Evolutionary conservation across 23 tunicate genomes (phyloP).

Genomic region (Trididemnum clinides): DNA sequence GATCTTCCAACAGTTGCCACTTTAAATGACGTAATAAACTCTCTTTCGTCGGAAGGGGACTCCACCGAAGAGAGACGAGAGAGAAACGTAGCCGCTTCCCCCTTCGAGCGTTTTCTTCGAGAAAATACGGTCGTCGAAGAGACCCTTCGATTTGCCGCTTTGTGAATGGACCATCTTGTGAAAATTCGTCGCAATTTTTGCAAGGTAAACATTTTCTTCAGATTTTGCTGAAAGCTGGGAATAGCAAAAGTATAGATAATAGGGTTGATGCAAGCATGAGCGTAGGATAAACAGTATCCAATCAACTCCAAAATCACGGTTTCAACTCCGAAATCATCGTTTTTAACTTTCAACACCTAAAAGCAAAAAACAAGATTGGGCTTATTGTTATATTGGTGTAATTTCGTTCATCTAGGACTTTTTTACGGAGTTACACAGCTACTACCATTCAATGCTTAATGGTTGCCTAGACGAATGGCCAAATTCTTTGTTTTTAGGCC

Average conservation of each 20-base stretch:
- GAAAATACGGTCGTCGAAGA: not conserved
- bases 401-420: no score
- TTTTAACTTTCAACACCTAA: no score
- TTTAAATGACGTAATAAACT: no score
- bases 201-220: not conserved
- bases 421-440: no score
- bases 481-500: no score
- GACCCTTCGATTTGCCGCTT: not conserved
- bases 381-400: no score
- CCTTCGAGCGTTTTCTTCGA: not conserved
- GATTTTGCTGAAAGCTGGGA: slow-evolving; percentile 55
- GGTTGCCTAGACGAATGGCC: no score
- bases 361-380: no score
- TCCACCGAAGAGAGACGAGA: not conserved
- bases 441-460: no score
- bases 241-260: slow-evolving; percentile 71
- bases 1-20: no score
- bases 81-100: not conserved
- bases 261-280: slow-evolving; percentile 73
- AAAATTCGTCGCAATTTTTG: not conserved
- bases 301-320: slow-evolving; percentile 42
- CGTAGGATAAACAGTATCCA: slow-evolving; percentile 63
- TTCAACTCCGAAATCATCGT: no score
- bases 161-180: no score
- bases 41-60: not conserved